phyloP scores from a whole-genome alignment of 2,888 invertebrate genomes.

The Drosophila kuntzei region DNA sequence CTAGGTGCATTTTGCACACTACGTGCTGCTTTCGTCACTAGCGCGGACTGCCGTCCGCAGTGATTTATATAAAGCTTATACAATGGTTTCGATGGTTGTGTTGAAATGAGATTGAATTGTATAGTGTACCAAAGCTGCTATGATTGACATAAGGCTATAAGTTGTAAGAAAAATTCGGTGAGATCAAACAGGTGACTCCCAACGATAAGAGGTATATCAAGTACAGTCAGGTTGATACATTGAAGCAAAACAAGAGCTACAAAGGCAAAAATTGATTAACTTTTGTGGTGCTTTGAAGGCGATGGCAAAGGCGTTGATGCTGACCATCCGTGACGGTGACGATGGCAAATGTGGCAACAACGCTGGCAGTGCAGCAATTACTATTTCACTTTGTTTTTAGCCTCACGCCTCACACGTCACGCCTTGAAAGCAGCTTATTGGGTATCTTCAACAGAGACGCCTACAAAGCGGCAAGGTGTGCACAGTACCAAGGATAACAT shows the following conservation, averaged over 20 bases:
- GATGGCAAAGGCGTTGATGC: constrained; percentile 3
- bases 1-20: too few relatives aligned
- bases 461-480: constrained; percentile 34
- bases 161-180: neutral
- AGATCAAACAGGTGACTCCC: constrained; percentile 14
- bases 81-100: too few relatives aligned
- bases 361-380: constrained; percentile 41
- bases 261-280: constrained; percentile 68
- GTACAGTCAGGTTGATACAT: constrained; percentile 13
- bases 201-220: constrained; percentile 14
- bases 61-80: too few relatives aligned
- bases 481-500: constrained; percentile 3
- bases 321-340: constrained; percentile 19
- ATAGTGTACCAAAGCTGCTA: neutral
- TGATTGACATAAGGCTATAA: neutral
- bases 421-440: constrained; percentile 62
- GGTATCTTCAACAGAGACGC: constrained; percentile 37
- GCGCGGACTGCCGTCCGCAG: too few relatives aligned
- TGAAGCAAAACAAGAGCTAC: constrained; percentile 27
- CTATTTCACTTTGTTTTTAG: constrained; percentile 47
- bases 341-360: constrained; percentile 24
- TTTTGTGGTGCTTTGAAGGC: constrained; percentile 27
- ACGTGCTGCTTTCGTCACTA: too few relatives aligned
- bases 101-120: neutral
- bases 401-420: constrained; percentile 19